Conservation (phyloP, 1,140 invertebrate genomes). For the Holcopasites calliopsidis region DNA sequence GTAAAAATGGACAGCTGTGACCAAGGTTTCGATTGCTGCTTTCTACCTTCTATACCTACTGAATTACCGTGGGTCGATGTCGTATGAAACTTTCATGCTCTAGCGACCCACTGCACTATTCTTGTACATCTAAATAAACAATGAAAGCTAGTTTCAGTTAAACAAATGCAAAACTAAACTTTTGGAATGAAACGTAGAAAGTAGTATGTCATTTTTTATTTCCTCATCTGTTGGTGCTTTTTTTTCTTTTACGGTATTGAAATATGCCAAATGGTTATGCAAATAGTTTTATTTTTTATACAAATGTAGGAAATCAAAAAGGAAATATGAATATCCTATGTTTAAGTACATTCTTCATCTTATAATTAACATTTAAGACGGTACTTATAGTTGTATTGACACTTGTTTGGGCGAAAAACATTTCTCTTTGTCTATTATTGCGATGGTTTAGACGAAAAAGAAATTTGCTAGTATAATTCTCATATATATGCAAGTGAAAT, state of each 20-base stretch:
- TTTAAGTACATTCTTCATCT: too few species aligned
- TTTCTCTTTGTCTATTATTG: too few species aligned
- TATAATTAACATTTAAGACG: too few species aligned
- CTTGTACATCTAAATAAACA: slow-evolving; percentile 28
- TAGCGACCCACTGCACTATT: slow-evolving; percentile 49
- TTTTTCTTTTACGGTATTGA: too few species aligned
- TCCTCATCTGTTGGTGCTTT: not conserved
- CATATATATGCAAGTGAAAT: not conserved
- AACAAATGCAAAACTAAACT: not conserved
- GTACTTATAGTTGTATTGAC: too few species aligned
- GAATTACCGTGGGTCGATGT: slow-evolving; percentile 63
- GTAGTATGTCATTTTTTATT: not conserved
- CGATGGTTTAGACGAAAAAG: too few species aligned
- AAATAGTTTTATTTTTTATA: too few species aligned
- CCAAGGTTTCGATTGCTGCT: slow-evolving; percentile 51
- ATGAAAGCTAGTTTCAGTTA: not conserved
- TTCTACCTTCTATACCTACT: slow-evolving; percentile 36
- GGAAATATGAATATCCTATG: too few species aligned
- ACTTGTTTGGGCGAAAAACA: too few species aligned
- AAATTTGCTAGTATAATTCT: not conserved
- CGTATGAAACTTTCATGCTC: slow-evolving; percentile 64
- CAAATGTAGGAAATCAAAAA: too few species aligned
- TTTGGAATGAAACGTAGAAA: not conserved
- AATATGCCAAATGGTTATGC: too few species aligned
- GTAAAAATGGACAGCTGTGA: slow-evolving; percentile 50